These are phyloP conservation scores for Trachymyrmex septentrionalis DNA, from an alignment of 1,140 invertebrate genomes.

Conservation along the genomic window DNA sequence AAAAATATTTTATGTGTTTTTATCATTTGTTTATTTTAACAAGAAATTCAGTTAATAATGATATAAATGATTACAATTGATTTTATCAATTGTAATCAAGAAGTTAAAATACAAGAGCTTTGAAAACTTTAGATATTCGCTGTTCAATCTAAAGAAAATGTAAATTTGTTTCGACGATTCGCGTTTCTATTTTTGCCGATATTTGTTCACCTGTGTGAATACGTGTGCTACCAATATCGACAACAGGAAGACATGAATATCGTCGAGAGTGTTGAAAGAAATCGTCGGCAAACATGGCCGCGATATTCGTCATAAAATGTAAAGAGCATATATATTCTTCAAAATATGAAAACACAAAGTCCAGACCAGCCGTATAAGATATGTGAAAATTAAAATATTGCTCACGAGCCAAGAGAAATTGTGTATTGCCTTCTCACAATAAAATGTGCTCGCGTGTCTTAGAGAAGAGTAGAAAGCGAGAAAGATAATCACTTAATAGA, in stretches of 20 bases:
- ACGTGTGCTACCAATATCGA: slow-evolving; percentile 40
- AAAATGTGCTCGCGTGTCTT: background rate
- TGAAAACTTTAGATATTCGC: slow-evolving; percentile 7
- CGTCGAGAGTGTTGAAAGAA: slow-evolving; percentile 24
- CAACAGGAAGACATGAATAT: slow-evolving; percentile 32
- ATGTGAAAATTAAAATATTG: slow-evolving; percentile 35
- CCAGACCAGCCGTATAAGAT: background rate
- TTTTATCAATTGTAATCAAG: no score
- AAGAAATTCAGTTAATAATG: slow-evolving; percentile 10
- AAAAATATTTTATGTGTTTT: background rate
- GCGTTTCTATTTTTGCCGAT: slow-evolving; percentile 28
- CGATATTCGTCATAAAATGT: slow-evolving; percentile 26
- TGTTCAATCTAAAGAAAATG: slow-evolving; percentile 30
- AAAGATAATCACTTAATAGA: background rate
- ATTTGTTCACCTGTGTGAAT: slow-evolving; percentile 30
- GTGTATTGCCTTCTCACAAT: background rate
- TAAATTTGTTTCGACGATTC: slow-evolving; percentile 35
- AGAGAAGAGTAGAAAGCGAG: background rate
- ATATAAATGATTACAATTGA: background rate
- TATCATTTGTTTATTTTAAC: background rate
- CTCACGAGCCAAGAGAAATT: background rate
- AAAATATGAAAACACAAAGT: background rate
- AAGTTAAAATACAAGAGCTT: background rate
- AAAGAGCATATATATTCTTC: background rate
- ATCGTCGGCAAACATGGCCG: background rate